phyloP scores from a whole-genome alignment of 2,113 vertebrate species.

The Rhadina sibilatrix region DNA sequence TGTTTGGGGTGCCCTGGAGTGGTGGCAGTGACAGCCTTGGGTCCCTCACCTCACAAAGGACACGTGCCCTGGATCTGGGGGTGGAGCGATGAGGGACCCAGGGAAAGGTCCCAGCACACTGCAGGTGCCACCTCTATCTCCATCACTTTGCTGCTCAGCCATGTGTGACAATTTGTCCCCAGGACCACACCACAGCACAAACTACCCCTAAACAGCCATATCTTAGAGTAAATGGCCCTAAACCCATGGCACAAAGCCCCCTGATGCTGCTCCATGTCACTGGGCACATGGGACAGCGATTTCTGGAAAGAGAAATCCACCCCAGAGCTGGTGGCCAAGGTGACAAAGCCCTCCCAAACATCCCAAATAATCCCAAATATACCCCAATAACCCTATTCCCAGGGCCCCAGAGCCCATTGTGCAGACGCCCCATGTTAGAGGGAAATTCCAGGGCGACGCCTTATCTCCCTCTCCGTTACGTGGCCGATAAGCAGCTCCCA shows the following conservation, averaged over 20 bases:
- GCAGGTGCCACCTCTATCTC: accelerated
- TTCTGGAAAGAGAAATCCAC: not conserved
- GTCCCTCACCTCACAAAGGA: not conserved
- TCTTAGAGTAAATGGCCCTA: not conserved
- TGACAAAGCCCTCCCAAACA: not conserved
- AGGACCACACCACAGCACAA: not conserved
- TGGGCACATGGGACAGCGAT: accelerated
- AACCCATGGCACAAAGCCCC: accelerated
- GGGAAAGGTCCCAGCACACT: not conserved
- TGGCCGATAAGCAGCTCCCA: not conserved
- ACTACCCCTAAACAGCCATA: not conserved
- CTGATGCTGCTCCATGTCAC: accelerated
- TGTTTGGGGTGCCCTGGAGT: not conserved
- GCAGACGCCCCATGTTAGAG: not conserved
- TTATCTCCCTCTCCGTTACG: not conserved
- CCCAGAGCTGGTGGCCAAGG: not conserved
- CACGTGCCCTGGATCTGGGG: accelerated
- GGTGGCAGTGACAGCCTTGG: not conserved
- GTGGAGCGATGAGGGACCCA: not conserved
- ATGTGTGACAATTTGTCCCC: accelerated
- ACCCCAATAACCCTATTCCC: not conserved
- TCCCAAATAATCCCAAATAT: not conserved
- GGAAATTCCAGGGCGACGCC: not conserved
- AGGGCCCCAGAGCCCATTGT: accelerated
- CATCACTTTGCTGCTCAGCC: not conserved